Base-by-base conservation (phyloP, 2,113 vertebrate genomes). In the Falcunculus frontatus region DNA sequence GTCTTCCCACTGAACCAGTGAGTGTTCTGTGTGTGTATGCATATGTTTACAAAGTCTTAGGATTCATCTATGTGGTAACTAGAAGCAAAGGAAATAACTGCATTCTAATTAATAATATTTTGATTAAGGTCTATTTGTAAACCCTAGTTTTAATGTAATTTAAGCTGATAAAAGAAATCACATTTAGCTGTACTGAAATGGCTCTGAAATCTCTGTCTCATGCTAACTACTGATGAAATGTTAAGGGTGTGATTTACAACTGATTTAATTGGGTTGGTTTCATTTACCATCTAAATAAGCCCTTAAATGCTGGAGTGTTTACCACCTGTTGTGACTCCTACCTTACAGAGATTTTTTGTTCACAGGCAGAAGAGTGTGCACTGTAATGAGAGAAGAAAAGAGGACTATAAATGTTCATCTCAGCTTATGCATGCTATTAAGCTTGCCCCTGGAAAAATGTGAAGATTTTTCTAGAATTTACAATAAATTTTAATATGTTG, bases 301-400 rank as follows among this genome's bases (percentile, higher is more conserved):
- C 74, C 84, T 96, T 91, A 94, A 96, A 96, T 86, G 95, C 37
- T 96, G 95, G 83, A 88, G 88, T 93, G 83, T 89, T 96, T 94
- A 89, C 95, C 96, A 94, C 96, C 96, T 95, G 92, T 96, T 96
- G 92, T 94, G 96, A 94, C 86, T 94, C 59, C 79, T 96, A 95
- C 92, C 90, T 95, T 89, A 75, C 76, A 88, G 76, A 92, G 60
- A 84, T 90, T 84, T 94, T 94, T 90, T 96, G 82, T 92, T 94
- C 83, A 25, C 52, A 62, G 83, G 72, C 79, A 49, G 68, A 37
- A 89, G 76, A 20, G 32, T 72, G 63, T 86, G 76, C 49, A 14
- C 35, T 86, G 14, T 84, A 93, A 78, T 35, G 83, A 93, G 49
- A 42, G 46, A 64, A 39, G 47, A 49, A 78, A 90, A 90, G 6